A percentile compares a stretch with the other conserved stretches of the same genome.
phyloP scores from a whole-genome alignment of 2,113 vertebrate species.

The Plestiodon gilberti region DNA sequence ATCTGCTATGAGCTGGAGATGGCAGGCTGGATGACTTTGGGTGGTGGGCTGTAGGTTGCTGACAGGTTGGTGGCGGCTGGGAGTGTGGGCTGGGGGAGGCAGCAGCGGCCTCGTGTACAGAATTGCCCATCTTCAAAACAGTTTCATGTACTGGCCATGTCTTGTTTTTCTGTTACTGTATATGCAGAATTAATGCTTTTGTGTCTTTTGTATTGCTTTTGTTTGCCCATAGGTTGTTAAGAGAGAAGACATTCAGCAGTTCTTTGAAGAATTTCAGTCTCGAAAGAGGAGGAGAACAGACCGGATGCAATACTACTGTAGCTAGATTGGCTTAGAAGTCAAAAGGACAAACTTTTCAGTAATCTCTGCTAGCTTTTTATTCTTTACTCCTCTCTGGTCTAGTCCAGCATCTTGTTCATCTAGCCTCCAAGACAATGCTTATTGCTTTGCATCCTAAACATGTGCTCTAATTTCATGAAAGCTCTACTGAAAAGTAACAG shows the following conservation, averaged over 20 bases:
- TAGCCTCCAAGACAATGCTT: neutral
- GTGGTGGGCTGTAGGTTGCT: too few species aligned
- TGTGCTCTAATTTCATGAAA: neutral
- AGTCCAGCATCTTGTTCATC: conserved; percentile 21
- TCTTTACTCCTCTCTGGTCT: conserved; percentile 36
- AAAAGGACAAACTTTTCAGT: conserved; percentile 5
- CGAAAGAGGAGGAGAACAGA: conserved; percentile 84
- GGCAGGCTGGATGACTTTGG: too few species aligned
- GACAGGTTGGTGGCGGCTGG: too few species aligned
- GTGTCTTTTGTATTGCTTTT: conserved; percentile 4
- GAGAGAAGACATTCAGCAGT: conserved; percentile 87
- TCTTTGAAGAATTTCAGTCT: conserved; percentile 90
- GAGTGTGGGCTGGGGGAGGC: too few species aligned
- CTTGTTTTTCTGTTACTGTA: neutral
- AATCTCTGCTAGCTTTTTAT: conserved; percentile 15
- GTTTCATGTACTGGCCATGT: neutral
- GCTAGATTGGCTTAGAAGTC: conserved; percentile 66
- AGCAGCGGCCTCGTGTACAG: neutral
- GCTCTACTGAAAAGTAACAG: conserved; percentile 7
- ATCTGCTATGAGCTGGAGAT: too few species aligned
- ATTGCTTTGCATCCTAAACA: conserved; percentile 14
- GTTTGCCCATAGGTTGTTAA: conserved; percentile 83
- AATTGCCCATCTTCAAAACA: neutral
- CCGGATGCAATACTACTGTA: conserved; percentile 84
- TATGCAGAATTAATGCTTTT: neutral